Base-by-base conservation (phyloP, 2,888 invertebrate species). In the Aromia moschata region DNA sequence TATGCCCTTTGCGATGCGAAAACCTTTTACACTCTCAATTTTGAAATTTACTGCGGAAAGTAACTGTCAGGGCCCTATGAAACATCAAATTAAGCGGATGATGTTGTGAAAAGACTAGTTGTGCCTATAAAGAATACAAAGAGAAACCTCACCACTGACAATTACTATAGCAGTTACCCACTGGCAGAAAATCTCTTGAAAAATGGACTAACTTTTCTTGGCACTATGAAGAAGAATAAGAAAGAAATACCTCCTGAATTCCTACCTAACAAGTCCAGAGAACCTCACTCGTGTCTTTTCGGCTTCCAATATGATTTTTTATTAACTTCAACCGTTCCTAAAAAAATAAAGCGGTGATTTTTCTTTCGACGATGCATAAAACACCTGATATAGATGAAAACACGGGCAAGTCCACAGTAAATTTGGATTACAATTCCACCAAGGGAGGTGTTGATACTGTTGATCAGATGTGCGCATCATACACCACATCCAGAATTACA, bases 201-300 rank as follows among this genome's bases (percentile, higher is more conserved):
- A 38, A 64, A 68, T 49, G 55, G 64, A 44, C 55, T 69, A 31
- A 68, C 62, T 9, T 62, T 56, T 33, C 20, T 62, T 33, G 61
- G 67, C 40, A 49, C 60, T 11, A 36, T 62, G 55, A 56, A 54
- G 11, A 51, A 56, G 18, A 56, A 25, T 36, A 49, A 56, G 41
- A 47, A 7, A 20, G 62, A 73, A 59, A 70, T 74, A 47, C 74
- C 70, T 18, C 12, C 51, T 12, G 66, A 69, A 58, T 73, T 74
- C 53, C 41, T 64, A 11, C 64, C 70, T 12, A 52, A 56, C 31
- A 66, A 65, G 56, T 36, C 38, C n/a, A 11, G 11, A n/a, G 12
- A 10, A 46, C 38, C 46, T 40, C 40, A 38, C 46, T 58, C 58
- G 5, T 45, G 12, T 56, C 30, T 59, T 64, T 74, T 74, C 70